phyloP scores from a whole-genome alignment of 2,113 vertebrate species.

The Corythornis madagascariensis region DNA sequence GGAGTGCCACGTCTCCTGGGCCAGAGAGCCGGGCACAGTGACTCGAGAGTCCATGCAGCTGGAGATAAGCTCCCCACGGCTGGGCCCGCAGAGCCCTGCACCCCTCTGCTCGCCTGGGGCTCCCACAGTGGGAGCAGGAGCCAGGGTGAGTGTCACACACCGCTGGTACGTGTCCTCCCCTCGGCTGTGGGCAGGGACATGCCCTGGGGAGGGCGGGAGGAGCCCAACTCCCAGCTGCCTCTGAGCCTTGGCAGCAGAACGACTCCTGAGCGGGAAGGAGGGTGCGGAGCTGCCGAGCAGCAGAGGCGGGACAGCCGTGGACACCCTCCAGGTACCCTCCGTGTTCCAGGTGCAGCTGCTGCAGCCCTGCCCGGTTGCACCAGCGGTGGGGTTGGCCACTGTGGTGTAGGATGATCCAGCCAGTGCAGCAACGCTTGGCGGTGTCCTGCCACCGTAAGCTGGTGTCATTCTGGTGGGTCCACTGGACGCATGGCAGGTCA shows the following conservation, averaged over 20 bases:
- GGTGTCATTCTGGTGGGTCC: fast-evolving
- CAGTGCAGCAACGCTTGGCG: not conserved
- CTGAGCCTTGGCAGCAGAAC: fast-evolving
- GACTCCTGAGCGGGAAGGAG: not conserved
- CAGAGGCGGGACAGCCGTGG: fast-evolving
- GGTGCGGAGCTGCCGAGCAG: fast-evolving
- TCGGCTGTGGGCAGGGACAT: not conserved
- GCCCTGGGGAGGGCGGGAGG: fast-evolving
- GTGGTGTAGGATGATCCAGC: not conserved
- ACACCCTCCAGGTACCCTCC: fast-evolving
- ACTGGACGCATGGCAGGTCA: fast-evolving
- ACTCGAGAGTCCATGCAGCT: not conserved
- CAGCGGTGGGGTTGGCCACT: not conserved
- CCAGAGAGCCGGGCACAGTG: not conserved
- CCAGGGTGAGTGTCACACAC: not conserved
- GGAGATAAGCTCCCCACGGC: not conserved
- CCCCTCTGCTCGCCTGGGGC: fast-evolving
- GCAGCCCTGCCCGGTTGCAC: not conserved
- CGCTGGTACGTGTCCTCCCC: not conserved
- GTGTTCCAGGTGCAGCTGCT: fast-evolving
- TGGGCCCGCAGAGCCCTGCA: fast-evolving
- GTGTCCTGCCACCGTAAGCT: not conserved
- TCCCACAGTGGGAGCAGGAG: not conserved
- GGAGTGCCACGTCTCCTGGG: not conserved
- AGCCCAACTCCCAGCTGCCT: not conserved